Conservation (phyloP, 2,888 invertebrate species). For the Ophion slaviceki region DNA sequence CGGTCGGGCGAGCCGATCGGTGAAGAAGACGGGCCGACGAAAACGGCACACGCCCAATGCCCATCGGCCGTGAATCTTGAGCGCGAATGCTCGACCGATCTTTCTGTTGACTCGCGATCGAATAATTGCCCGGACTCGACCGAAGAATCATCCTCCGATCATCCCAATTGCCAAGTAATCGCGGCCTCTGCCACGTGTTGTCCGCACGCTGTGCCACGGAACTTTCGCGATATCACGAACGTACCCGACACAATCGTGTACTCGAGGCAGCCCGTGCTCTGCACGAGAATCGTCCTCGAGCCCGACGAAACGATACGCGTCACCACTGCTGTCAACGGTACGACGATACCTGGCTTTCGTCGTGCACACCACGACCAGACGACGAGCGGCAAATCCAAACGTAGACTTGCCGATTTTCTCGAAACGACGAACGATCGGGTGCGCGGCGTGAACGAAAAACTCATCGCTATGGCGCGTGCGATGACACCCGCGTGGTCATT, state of each 20-base stretch:
- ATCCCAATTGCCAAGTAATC: neutral
- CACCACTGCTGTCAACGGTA: neutral
- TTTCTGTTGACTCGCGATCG: neutral
- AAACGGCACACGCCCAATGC: neutral
- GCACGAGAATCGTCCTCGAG: slow-evolving; percentile 62
- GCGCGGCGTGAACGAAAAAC: slow-evolving; percentile 77
- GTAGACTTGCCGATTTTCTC: slow-evolving; percentile 72
- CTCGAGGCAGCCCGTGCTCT: slow-evolving; percentile 41
- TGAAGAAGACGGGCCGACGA: neutral
- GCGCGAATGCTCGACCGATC: neutral
- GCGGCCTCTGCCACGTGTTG: neutral
- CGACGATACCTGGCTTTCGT: neutral
- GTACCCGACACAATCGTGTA: slow-evolving; percentile 33
- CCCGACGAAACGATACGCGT: slow-evolving; percentile 47
- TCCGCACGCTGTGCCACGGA: neutral
- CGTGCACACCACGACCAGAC: neutral
- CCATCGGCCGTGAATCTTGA: neutral
- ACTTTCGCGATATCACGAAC: neutral
- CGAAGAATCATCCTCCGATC: neutral
- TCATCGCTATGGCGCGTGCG: slow-evolving; percentile 79
- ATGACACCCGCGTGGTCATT: slow-evolving; percentile 80
- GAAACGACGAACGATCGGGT: slow-evolving; percentile 77
- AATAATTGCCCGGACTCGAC: neutral
- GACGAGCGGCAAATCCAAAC: slow-evolving; percentile 46
- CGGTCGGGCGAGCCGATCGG: neutral